Base-by-base conservation (phyloP, 2,888 invertebrate species). In the Pycnomerus fuliginosus region DNA sequence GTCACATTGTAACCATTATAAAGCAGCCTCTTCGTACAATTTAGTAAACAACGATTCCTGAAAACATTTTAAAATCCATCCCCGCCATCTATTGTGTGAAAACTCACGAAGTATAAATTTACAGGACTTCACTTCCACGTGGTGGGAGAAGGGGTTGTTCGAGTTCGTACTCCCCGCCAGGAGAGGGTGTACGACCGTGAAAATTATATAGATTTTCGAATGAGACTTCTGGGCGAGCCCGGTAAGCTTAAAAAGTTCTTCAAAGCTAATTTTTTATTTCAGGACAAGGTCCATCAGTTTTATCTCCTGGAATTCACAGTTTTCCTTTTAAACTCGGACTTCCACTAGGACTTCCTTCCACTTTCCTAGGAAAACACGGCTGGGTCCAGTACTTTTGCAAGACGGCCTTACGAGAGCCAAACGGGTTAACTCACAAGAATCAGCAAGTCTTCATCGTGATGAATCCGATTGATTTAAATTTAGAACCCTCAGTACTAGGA, bases 371-470 rank as follows among this genome's bases (percentile, higher is more conserved):
- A 17, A 91, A 92, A 52, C 91, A 92, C 63, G 94, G 94, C 32
- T 94, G 93, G 93, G 92, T 94, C 30, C 94, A 94, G 72, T 94
- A 93, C 73, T 94, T 84, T 68, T 94, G 93, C 66, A 92, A 92
- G 70, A 90, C 92, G 12, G 92, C 92, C 0, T 74, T 93, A 11
- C 76, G 91, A 31, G 94, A 94, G 62, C 90, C 92, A 3, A 87
- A 85, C 53, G 93, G 93, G 1, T 75, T 94, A 22, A 90, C 91
- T 3, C 94, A 94, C 68, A 94, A 94, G 72, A 94, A 94, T 69
- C 93, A 94, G 70, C 94, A 94, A 74, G 94, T 94, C n/a, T 94
- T 94, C 72, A 92, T 94, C 62, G 92, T 94, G 2, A 93, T 94
- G 93, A 94, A 91, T 71, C 94, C 94, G 2, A 92, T 94, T 55